Percentiles rank a stretch among this genome's conserved stretches.
These are phyloP conservation scores for Heliconius melpomene DNA, from an alignment of 1,140 invertebrate species.

Conservation along the genomic window DNA sequence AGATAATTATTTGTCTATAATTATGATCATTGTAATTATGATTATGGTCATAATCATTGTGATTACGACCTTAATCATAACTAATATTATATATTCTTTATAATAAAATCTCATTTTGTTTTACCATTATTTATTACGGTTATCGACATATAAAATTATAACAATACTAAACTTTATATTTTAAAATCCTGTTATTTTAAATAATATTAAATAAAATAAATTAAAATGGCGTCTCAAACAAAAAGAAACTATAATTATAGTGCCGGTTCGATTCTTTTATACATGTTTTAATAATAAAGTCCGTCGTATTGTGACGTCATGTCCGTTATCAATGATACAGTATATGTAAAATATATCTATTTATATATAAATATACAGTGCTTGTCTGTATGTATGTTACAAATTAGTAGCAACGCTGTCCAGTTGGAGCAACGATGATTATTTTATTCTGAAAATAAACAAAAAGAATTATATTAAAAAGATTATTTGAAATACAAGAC, in stretches of 20 bases:
- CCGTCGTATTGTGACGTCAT: neutral
- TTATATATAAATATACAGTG: neutral
- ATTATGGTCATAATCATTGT: neutral
- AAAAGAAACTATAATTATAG: neutral
- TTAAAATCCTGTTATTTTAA: neutral
- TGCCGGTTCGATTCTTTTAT: neutral
- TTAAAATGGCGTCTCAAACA: neutral
- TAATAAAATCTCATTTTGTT: slow-evolving; percentile 11
- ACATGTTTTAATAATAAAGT: neutral
- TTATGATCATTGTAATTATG: neutral
- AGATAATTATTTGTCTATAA: neutral
- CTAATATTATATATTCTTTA: slow-evolving; percentile 10
- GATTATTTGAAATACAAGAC: too few species aligned
- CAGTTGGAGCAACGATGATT: neutral
- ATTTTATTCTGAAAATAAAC: neutral
- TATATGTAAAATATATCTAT: slow-evolving; percentile 7
- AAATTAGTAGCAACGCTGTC: neutral
- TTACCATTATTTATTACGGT: slow-evolving; percentile 1
- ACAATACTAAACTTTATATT: neutral
- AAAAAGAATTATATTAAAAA: neutral
- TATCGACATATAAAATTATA: neutral
- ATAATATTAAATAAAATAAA: neutral
- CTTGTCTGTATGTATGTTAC: slow-evolving; percentile 1
- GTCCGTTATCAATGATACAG: neutral
- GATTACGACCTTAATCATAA: neutral